A percentile compares a stretch with the other conserved stretches of the same genome.
phyloP scores from a whole-genome alignment of 2,888 invertebrate species.

The Protonemura montana region DNA sequence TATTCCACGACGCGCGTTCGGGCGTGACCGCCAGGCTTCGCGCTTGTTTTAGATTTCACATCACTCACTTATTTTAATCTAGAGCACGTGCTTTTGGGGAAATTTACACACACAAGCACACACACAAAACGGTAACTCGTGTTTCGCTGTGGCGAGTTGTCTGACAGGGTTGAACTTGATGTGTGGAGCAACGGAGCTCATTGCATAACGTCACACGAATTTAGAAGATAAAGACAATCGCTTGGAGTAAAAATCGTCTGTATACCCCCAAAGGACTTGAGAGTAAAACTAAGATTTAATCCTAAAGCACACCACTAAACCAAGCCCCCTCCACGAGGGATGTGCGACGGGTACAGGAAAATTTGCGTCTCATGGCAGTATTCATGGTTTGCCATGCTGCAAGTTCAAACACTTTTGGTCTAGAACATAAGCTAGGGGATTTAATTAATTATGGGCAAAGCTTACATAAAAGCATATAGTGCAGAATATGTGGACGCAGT shows the following conservation, averaged over 20 bases:
- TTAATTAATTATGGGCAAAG: constrained; percentile 7
- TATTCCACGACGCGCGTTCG: not conserved
- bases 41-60: not conserved
- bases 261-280: not conserved
- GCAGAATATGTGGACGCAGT: constrained; percentile 12
- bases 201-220: not conserved
- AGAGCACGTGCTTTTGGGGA: not conserved
- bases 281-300: constrained; percentile 18
- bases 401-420: constrained; percentile 4
- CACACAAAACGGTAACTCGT: no score
- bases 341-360: not conserved
- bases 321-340: not conserved
- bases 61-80: not conserved
- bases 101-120: not conserved
- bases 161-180: not conserved
- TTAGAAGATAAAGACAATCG: not conserved
- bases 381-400: not conserved
- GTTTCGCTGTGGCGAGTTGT: no score
- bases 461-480: not conserved
- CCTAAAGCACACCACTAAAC: not conserved
- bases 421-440: not conserved
- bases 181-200: not conserved
- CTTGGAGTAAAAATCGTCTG: not conserved
- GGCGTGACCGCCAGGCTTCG: not conserved
- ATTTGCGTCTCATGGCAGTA: not conserved